Evolutionary conservation across 2,797 vertebrate genomes (phyloP), one percentile per base, ranked within the genome.

Genomic region (Xiphophorus birchmanni): DNA sequence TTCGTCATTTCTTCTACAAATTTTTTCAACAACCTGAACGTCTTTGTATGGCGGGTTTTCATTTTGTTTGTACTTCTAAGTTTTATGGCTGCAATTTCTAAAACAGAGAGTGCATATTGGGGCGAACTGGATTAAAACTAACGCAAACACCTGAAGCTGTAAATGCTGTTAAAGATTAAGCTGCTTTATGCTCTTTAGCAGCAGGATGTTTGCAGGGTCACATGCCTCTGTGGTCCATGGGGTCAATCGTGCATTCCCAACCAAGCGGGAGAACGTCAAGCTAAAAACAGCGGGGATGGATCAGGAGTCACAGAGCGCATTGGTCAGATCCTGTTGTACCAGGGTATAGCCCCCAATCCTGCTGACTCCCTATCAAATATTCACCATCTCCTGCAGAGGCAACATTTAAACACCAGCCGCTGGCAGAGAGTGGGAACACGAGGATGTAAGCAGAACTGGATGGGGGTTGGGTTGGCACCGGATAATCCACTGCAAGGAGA

Each of bases 301-400:
- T 73, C 47, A 13, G 44, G 35, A 72, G 10, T 75, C 73, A 48
- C 79, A 71, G 65, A 80, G 74, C 50, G 78, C 80, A 82, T 13
- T 76, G 89, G 77, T 86, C 73, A 84, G 40, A 81, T 89, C 80
- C 81, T 87, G 82, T 83, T 29, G 29, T 80, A 79, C 84, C 86
- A 86, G 77, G 60, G 78, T 82, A 76, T 87, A 84, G 26, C 74
- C 42, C 52, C 75, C 65, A 72, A 35, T 87, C 83, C 87, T 83
- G 87, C 91, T 87, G 86, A 81, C 86, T 89, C 80, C 45, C 86
- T 11, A 94, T 95, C 87, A 94, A 95, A 94, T 93, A 94, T 94
- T 94, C 90, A 95, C 82, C 78, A 85, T 35, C 84, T 89, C 92
- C 91, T 90, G 86, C 86, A 76, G 89, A 84, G 88, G 56, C 88